phyloP scores from a whole-genome alignment of 2,888 invertebrate species.

The Oasisia sp. region DNA sequence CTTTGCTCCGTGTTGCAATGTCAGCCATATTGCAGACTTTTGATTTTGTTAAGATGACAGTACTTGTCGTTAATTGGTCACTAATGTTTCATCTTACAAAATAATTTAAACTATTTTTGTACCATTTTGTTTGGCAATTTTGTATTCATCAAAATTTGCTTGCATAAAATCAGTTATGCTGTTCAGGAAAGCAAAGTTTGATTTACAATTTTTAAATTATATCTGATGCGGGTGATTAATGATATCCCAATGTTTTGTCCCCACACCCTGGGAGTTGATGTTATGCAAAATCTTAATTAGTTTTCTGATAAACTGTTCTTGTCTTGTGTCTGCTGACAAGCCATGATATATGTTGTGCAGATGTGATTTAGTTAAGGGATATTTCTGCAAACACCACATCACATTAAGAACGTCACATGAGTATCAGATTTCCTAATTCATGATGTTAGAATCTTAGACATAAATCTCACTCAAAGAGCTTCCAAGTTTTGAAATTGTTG shows the following conservation, averaged over 20 bases:
- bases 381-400: neutral
- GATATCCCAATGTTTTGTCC: neutral
- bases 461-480: neutral
- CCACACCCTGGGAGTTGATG: neutral
- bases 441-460: neutral
- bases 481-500: neutral
- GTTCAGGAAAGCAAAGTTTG: no score
- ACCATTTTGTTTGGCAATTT: no score
- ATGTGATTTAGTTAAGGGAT: neutral
- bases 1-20: no score
- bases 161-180: no score
- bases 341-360: neutral
- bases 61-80: no score
- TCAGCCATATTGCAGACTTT: no score
- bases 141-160: no score
- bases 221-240: neutral
- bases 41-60: no score
- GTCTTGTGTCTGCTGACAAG: neutral
- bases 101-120: no score
- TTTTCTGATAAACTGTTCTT: neutral
- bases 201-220: neutral
- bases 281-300: neutral
- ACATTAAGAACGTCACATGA: neutral
- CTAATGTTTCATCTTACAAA: no score
- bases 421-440: neutral